These are phyloP conservation scores for Crotalus horridus DNA, from an alignment of 2,113 vertebrate genomes.

Conservation along the genomic window DNA sequence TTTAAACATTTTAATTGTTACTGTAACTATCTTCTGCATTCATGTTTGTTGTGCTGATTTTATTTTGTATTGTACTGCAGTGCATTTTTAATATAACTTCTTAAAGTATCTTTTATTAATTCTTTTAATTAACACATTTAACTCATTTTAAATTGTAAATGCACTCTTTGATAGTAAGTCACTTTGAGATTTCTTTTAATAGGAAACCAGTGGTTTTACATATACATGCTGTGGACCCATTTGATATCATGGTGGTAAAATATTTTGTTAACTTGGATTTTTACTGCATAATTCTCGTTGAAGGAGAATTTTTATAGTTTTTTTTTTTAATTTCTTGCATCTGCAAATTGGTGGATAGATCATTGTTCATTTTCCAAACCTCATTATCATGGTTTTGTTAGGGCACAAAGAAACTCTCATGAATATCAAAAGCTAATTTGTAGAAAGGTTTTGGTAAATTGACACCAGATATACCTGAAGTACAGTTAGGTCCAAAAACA, in stretches of 20 bases:
- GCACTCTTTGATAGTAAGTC: background rate
- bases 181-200: background rate
- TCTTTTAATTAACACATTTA: background rate
- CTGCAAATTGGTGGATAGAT: background rate
- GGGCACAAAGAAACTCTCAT: background rate
- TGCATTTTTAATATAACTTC: background rate
- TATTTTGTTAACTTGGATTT: background rate
- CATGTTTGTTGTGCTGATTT: background rate
- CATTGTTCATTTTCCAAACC: background rate
- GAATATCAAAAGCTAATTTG: background rate
- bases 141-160: background rate
- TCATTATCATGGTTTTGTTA: background rate
- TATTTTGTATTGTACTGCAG: background rate
- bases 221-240: background rate
- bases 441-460: background rate
- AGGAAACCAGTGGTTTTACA: background rate
- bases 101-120: background rate
- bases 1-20: background rate
- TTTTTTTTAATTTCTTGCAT: background rate
- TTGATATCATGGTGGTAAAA: background rate
- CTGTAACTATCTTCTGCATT: background rate
- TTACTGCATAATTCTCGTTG: background rate
- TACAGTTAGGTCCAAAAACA: constrained; percentile 79
- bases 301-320: background rate
- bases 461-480: constrained; percentile 68